Conservation (phyloP, 2,888 invertebrate species). For the Aphidius colemani region DNA sequence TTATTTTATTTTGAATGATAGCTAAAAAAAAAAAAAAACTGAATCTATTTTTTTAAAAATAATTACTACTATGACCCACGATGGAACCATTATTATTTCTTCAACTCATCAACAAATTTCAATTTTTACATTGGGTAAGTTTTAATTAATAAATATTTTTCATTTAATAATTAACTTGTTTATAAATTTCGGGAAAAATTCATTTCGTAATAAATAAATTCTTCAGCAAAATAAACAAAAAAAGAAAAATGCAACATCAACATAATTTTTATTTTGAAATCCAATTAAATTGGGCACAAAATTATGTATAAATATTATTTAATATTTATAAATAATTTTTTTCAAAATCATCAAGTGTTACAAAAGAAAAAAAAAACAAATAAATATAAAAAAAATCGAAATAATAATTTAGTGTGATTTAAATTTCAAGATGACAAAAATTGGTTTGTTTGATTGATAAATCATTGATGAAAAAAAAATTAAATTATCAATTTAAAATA, state of each 20-base stretch:
- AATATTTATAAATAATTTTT: not conserved
- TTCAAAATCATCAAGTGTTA: too few species aligned
- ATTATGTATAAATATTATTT: too few species aligned
- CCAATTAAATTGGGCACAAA: too few species aligned
- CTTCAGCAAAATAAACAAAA: too few species aligned
- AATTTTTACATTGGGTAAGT: conserved; percentile 23
- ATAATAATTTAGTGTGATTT: not conserved
- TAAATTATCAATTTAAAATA: not conserved
- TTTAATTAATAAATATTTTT: not conserved
- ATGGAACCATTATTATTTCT: too few species aligned
- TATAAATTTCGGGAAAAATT: not conserved
- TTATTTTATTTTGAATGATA: not conserved
- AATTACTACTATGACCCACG: conserved; percentile 18
- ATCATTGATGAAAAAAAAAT: not conserved
- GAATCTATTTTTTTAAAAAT: not conserved
- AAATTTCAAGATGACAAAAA: not conserved
- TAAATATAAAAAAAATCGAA: not conserved
- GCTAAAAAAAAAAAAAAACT: not conserved
- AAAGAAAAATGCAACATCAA: too few species aligned
- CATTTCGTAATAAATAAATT: too few species aligned
- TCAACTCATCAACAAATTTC: conserved; percentile 5
- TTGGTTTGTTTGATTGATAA: not conserved
- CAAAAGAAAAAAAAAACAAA: not conserved
- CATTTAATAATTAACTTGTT: not conserved
- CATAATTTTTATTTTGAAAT: too few species aligned